phyloP scores from a whole-genome alignment of 53 echinoderm and acorn worm genomes.

The Astropecten irregularis region DNA sequence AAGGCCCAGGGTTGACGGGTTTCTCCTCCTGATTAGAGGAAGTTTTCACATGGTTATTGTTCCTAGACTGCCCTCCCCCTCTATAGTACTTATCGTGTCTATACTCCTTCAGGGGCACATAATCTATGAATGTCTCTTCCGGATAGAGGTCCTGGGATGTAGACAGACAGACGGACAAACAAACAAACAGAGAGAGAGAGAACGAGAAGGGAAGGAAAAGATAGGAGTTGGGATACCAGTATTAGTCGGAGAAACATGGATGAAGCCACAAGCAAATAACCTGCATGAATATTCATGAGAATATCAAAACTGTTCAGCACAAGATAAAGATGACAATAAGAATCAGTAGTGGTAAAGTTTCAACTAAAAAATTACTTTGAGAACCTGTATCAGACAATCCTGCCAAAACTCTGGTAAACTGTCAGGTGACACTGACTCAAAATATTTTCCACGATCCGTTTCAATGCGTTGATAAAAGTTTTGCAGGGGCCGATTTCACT shows the following conservation, averaged over 20 bases:
- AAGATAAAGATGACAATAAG: no score
- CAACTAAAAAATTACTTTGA: no score
- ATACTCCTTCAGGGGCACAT: conserved; percentile 98
- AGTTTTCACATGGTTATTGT: conserved; percentile 84
- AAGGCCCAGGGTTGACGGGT: conserved; percentile 72
- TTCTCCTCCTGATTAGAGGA: conserved; percentile 84
- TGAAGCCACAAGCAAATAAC: no score
- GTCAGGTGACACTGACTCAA: no score
- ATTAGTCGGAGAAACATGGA: conserved; percentile 44
- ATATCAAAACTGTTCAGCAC: no score
- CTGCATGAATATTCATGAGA: no score
- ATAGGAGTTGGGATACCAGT: conserved; percentile 25
- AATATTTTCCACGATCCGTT: no score
- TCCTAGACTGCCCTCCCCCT: conserved; percentile 73
- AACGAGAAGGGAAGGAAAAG: conserved; percentile 1
- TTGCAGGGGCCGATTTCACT: no score
- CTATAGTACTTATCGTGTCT: conserved; percentile 95
- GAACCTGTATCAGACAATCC: no score
- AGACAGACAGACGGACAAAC: conserved; percentile 4
- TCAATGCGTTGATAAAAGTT: no score
- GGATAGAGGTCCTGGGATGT: conserved; percentile 92
- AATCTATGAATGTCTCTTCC: conserved; percentile 96
- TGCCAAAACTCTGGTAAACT: no score
- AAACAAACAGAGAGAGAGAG: conserved; percentile 6
- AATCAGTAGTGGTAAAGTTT: no score